Evolutionary conservation across 2,113 vertebrate species (phyloP).

Genomic region (Eulemur rufifrons): DNA sequence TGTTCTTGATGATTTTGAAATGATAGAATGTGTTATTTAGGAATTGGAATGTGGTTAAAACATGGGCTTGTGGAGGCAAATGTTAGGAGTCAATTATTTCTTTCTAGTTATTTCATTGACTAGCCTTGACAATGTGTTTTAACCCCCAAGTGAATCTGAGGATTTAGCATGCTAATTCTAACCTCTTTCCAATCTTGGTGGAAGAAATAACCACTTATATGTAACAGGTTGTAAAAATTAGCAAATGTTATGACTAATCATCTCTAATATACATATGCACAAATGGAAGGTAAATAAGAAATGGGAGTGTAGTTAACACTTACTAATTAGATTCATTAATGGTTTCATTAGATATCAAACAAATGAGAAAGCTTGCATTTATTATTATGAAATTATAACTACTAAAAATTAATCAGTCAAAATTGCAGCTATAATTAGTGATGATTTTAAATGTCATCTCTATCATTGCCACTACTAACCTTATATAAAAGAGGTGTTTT

Average conservation of each 20-base stretch:
- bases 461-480: slow-evolving; percentile 48
- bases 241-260: not conserved
- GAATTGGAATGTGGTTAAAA: not conserved
- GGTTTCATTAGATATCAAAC: slow-evolving; percentile 64
- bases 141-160: not conserved
- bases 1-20: not conserved
- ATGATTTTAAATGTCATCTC: slow-evolving; percentile 52
- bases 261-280: slow-evolving; percentile 45
- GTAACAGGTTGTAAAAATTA: not conserved
- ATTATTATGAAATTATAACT: slow-evolving; percentile 37
- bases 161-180: not conserved
- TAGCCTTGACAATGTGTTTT: not conserved
- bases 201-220: not conserved
- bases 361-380: slow-evolving; percentile 49
- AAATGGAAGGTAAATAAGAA: slow-evolving; percentile 63
- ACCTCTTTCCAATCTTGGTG: not conserved
- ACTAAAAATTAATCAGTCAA: not conserved
- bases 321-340: slow-evolving; percentile 39
- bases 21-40: not conserved
- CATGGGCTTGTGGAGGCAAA: not conserved
- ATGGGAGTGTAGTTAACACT: slow-evolving; percentile 36
- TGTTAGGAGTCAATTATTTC: not conserved
- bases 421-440: slow-evolving; percentile 33
- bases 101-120: not conserved
- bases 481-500: slow-evolving; percentile 35